Evolutionary conservation across 2,113 vertebrate genomes (phyloP), one percentile per base, ranked within the genome.

Genomic region (Sigmodon hispidus): DNA sequence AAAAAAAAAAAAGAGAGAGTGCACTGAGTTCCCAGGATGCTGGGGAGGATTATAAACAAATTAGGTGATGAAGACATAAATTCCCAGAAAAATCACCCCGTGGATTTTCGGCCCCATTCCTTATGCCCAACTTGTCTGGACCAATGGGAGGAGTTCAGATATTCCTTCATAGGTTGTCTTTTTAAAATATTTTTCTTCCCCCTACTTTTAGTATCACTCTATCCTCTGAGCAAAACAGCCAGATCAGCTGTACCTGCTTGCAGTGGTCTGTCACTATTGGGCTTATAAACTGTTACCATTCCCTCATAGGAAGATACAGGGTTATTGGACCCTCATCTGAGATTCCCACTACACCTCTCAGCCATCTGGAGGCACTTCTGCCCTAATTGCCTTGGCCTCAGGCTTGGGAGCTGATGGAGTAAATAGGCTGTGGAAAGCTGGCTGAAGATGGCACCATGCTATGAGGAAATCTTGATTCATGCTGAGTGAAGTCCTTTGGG

Each of bases 141-240:
- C 73, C 43, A 55, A 45, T 7, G 26, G n/a, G 6, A 36, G 7
- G 52, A 36, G 43, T n/a, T 57, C 40, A 43, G 29, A 59, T 73
- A n/a, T 8, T 45, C 92, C 48, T 85, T 88, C n/a, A 36, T 21
- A 59, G 85, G 17, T 76, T 73, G 36, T 26, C 65, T 15, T 90
- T 88, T 76, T 4, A 87, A 73, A 84, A 84, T 57, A 29, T 63
- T 40, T 48, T 93, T 72, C 70, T 96, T 93, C 52, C n/a, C 15
- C 80, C 80, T 29, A 5, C 7, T 31, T 61, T 34, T 34, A 34
- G 59, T 63, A 31, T 61, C 43, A 36, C 11, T 19, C 10, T 13
- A 29, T 34, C 61, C 26, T 67, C 59, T 1, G 43, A 50, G 40
- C 83, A 85, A 65, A 63, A 34, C 17, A 48, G 43, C 43, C 31